Base-by-base conservation (phyloP, 2,113 vertebrate species). In the Myotis davidii region DNA sequence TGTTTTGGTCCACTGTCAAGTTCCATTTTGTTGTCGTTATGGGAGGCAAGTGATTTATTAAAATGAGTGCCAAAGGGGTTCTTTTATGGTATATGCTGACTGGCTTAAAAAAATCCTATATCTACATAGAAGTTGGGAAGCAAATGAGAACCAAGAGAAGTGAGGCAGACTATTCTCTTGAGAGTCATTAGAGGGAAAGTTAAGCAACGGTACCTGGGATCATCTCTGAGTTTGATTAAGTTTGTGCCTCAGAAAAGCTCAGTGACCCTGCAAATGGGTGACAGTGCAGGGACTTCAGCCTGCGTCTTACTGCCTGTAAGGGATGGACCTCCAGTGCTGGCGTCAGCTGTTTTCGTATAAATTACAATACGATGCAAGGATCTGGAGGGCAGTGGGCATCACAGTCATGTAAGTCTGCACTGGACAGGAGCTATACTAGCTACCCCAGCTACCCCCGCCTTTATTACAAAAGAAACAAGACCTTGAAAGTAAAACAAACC, bases 381-480 rank as follows among this genome's bases (percentile, higher is more conserved):
- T 45, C 45, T 82, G 50, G 48, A 97, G 56, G 91, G 67, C 59
- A 97, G 65, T 76, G 79, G 48, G 12, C 67, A n/a, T 85, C 94
- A 34, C 23, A 90, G n/a, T 61, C 94, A 20, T 42, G 52, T n/a
- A 6, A 6, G 87, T 59, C 79, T 85, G 77, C 81, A 25, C 37
- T 13, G 3, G 78, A 79, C 0, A 5, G 90, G 54, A 92, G 7
- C 21, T 67, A 82, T 70, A 20, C 18, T 54, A 17, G 6, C 94
- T 85, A 95, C 87, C 94, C 73, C 54, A 17, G 6, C 93, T 83
- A 95, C 87, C 94, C 76, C 14, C 91, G 69, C 42, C 92, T 96
- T 61, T 77, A 70, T 74, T 76, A 91, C 61, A 88, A 94, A 94
- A 70, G 32, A 91, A 97, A 83, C 9, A 94, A 73, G 95, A 92